A percentile compares a stretch with the other conserved stretches of the same genome.
Conservation (phyloP, 2,797 vertebrate species). For the Pangasius larnaudii region DNA sequence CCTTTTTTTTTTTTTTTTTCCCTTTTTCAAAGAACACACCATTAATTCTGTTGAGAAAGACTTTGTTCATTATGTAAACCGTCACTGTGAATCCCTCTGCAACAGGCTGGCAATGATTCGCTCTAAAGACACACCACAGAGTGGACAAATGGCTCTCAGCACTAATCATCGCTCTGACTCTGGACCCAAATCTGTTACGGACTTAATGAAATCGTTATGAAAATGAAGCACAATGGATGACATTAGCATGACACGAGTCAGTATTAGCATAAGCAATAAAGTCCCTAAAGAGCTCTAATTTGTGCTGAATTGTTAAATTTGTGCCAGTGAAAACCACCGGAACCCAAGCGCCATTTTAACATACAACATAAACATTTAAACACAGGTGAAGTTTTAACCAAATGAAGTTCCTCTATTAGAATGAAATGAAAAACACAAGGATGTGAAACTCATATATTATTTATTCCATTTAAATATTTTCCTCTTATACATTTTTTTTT, state of each 20-base stretch:
- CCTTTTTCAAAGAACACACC: constrained; percentile 3
- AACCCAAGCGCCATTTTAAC: background rate
- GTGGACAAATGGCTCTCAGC: constrained; percentile 15
- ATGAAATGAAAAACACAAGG: constrained; percentile 51
- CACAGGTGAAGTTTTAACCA: background rate
- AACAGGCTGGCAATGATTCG: background rate
- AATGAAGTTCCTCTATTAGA: background rate
- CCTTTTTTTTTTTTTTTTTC: background rate
- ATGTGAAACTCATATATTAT: constrained; percentile 84
- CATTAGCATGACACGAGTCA: background rate
- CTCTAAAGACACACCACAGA: background rate
- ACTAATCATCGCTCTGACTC: constrained; percentile 16
- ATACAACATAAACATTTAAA: background rate
- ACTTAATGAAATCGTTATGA: constrained; percentile 8
- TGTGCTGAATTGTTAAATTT: background rate
- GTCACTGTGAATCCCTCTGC: background rate
- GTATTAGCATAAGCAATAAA: background rate
- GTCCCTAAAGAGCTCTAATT: background rate
- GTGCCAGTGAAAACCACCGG: background rate
- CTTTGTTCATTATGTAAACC: constrained; percentile 37
- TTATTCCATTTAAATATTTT: constrained; percentile 88
- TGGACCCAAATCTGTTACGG: constrained; percentile 5
- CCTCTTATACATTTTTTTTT: constrained; percentile 76
- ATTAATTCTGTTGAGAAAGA: constrained; percentile 24
- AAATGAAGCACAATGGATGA: background rate